Conservation (phyloP, 2,113 vertebrate genomes). For the Onychorhynchus coronatus region DNA sequence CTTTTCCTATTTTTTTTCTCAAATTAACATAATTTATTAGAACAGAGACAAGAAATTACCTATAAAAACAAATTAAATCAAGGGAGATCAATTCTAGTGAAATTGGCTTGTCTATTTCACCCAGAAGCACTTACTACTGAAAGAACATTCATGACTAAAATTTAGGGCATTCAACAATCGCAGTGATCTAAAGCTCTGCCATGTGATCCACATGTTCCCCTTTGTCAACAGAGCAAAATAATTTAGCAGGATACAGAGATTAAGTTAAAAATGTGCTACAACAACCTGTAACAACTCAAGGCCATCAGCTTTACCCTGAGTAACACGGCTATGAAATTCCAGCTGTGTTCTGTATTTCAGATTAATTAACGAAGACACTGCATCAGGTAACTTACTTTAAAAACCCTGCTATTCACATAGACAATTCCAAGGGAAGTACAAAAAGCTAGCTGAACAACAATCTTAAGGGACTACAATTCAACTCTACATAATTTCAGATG, state of each 20-base stretch:
- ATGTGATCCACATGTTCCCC: neutral
- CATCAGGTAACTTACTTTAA: neutral
- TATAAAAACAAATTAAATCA: neutral
- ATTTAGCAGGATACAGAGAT: neutral
- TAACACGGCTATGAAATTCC: accelerated
- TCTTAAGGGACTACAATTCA: neutral
- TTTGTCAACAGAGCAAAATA: neutral
- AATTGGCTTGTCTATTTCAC: neutral
- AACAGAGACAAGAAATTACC: neutral
- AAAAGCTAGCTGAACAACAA: neutral
- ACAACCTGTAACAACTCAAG: neutral
- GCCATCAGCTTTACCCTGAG: neutral
- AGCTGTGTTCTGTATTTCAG: neutral
- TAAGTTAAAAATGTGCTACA: neutral
- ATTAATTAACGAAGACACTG: neutral
- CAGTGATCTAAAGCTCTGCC: neutral
- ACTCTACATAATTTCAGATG: neutral
- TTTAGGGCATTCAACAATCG: neutral
- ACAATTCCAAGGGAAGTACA: neutral
- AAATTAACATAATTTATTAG: neutral
- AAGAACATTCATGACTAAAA: neutral
- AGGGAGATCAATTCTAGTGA: neutral
- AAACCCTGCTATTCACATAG: neutral
- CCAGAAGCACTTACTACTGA: neutral
- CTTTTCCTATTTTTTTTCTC: neutral